phyloP scores from a whole-genome alignment of 2,888 invertebrate species.

The Crioceris asparagi region DNA sequence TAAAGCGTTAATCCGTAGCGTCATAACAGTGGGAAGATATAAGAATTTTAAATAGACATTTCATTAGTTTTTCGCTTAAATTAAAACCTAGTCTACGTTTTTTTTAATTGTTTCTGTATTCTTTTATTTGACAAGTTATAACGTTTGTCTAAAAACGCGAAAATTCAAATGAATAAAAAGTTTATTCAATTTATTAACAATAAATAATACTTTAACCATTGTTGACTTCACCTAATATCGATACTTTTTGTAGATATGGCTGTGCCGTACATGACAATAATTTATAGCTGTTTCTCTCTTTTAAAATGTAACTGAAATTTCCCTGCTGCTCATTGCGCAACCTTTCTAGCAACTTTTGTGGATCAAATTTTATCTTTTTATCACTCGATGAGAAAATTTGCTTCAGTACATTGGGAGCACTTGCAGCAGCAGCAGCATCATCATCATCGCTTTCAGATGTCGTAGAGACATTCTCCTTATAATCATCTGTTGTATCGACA shows the following conservation, averaged over 20 bases:
- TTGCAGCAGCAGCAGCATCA: conserved; percentile 15
- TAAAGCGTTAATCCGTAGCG: too few relatives aligned
- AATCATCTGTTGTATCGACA: conserved; percentile 23
- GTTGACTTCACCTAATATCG: conserved; percentile 70
- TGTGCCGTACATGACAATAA: conserved; percentile 70
- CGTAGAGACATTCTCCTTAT: conserved; percentile 14
- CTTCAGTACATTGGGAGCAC: conserved; percentile 9
- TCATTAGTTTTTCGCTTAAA: too few relatives aligned
- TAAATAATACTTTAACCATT: conserved; percentile 9
- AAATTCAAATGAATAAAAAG: too few relatives aligned
- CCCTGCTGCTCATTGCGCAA: conserved; percentile 52
- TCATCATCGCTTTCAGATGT: conserved; percentile 14
- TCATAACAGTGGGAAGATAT: too few relatives aligned
- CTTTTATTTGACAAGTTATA: too few relatives aligned
- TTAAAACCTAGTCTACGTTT: too few relatives aligned
- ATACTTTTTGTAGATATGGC: conserved; percentile 66
- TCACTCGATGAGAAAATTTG: background rate
- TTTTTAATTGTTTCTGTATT: too few relatives aligned
- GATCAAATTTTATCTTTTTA: conserved; percentile 53
- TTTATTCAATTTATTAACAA: too few relatives aligned
- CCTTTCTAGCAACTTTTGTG: conserved; percentile 58
- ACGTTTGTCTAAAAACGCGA: too few relatives aligned
- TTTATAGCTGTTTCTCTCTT: conserved; percentile 52
- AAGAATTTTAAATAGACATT: too few relatives aligned
- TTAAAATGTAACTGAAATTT: conserved; percentile 50